A percentile compares a stretch with the other conserved stretches of the same genome.
Evolutionary conservation across 2,113 vertebrate genomes (phyloP).

Genomic region (Hylia prasina): DNA sequence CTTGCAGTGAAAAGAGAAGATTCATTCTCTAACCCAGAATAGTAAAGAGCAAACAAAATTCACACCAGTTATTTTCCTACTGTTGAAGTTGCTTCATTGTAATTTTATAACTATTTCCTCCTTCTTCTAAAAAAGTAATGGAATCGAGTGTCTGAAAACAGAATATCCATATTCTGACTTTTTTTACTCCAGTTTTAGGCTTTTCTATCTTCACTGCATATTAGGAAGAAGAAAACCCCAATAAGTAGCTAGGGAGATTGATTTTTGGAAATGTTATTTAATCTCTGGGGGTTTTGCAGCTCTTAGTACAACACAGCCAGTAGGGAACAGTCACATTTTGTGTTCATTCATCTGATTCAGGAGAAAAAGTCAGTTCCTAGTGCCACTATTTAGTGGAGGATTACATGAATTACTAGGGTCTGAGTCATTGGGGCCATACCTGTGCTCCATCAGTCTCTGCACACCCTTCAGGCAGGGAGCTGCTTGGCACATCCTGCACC

Average conservation of each 20-base stretch:
- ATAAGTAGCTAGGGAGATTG: neutral
- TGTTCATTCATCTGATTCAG: neutral
- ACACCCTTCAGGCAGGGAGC: too few relatives aligned
- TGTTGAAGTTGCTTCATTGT: neutral
- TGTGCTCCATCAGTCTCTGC: neutral
- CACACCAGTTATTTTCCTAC: neutral
- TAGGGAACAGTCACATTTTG: neutral
- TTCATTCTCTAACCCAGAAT: neutral
- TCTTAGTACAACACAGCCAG: neutral
- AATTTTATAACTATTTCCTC: neutral
- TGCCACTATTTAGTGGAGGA: neutral
- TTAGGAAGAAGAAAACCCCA: neutral
- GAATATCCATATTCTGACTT: neutral
- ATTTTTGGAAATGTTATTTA: neutral
- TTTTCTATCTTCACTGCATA: neutral
- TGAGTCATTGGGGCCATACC: neutral
- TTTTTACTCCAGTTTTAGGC: neutral
- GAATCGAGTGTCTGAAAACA: neutral
- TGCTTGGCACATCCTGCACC: fast-evolving
- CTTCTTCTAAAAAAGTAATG: neutral
- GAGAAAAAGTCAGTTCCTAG: neutral
- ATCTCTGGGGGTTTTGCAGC: neutral
- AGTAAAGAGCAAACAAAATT: neutral
- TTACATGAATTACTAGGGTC: neutral
- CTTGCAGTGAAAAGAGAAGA: neutral